These are phyloP conservation scores for Drepanosiphum platanoidis DNA, from an alignment of 2,888 invertebrate species.

Conservation along the genomic window DNA sequence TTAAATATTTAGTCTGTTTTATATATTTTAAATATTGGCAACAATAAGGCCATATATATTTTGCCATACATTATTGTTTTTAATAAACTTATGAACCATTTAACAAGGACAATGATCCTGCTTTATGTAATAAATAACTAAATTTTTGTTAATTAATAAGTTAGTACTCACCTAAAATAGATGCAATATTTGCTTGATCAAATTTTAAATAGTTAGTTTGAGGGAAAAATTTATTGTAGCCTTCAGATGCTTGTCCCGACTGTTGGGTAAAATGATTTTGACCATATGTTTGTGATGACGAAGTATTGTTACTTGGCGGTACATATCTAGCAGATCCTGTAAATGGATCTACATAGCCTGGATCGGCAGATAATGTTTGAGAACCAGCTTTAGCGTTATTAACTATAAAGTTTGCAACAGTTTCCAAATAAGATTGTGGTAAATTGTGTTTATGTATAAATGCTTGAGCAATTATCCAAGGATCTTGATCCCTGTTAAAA, in stretches of 20 bases:
- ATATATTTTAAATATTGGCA: not conserved
- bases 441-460: conserved; percentile 88
- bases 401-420: conserved; percentile 91
- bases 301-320: conserved; percentile 68
- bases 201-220: conserved; percentile 74
- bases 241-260: conserved; percentile 59
- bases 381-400: conserved; percentile 75
- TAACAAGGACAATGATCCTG: no score
- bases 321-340: conserved; percentile 78
- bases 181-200: conserved; percentile 80
- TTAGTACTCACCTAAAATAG: conserved; percentile 76
- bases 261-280: conserved; percentile 70
- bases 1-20: not conserved
- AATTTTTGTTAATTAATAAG: not conserved
- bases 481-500: conserved; percentile 89
- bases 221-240: conserved; percentile 68
- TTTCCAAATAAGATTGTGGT: conserved; percentile 85
- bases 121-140: not conserved
- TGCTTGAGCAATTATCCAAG: conserved; percentile 89
- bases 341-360: conserved; percentile 71
- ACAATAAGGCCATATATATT: no score
- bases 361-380: conserved; percentile 61
- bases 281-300: conserved; percentile 66
- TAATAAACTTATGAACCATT: no score
- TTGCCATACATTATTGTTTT: not conserved